phyloP scores from a whole-genome alignment of 2,888 invertebrate genomes.

The Sycophila texana region DNA sequence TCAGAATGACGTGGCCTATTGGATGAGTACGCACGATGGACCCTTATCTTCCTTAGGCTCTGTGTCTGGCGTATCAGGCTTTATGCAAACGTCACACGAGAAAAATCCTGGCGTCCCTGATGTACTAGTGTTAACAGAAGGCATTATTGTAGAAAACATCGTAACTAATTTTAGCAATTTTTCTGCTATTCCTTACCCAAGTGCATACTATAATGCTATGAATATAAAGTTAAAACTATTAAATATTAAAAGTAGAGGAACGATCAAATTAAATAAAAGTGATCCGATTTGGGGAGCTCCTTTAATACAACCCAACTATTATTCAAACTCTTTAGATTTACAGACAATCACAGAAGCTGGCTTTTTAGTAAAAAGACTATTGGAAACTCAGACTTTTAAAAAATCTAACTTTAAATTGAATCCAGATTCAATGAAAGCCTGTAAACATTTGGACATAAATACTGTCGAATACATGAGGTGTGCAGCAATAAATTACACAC shows the following conservation, averaged over 20 bases:
- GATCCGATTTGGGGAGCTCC: conserved; percentile 10
- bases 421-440: neutral
- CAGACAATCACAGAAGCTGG: neutral
- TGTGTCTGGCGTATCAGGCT: conserved; percentile 3
- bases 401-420: neutral
- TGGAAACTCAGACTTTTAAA: neutral
- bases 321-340: neutral
- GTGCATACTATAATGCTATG: neutral
- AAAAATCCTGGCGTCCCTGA: conserved; percentile 15
- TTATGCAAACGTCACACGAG: neutral
- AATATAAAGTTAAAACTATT: neutral
- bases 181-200: neutral
- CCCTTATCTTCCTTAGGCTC: conserved; percentile 3
- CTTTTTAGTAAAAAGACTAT: neutral
- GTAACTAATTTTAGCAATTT: neutral
- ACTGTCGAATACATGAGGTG: neutral
- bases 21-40: conserved; percentile 7
- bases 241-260: conserved; percentile 2
- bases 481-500: conserved; percentile 10
- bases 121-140: neutral
- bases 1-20: neutral
- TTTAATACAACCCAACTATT: conserved; percentile 3
- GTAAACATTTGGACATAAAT: neutral
- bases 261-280: neutral
- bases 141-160: neutral